Evolutionary conservation across 2,113 vertebrate genomes (phyloP), one percentile per base, ranked within the genome.

Genomic region (Myrmecophaga tridactyla): DNA sequence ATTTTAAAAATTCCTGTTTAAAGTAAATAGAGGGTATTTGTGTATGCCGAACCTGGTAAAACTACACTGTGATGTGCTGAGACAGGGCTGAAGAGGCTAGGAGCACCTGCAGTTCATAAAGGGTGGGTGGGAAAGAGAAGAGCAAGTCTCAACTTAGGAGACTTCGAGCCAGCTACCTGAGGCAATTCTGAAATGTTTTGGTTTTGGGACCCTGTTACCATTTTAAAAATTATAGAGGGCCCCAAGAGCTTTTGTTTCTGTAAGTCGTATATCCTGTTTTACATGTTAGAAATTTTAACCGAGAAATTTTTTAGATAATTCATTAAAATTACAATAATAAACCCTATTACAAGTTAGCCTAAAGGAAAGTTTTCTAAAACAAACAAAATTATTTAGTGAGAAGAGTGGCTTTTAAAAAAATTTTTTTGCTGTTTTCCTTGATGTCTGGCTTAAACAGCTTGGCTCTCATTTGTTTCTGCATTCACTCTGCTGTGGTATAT

Each of bases 61-160:
- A n/a, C 8, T 6, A 1, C 0, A 0, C 18, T 1, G 0, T 4
- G 17, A 17, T 1, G 1, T 12, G 58, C 27, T 0, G 0, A 4
- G 4, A 53, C 29, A 0, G 13, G 43, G 39, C n/a, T 17, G 10
- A 2, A 0, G 46, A 1, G 56, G 18, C 1, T 5, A 0, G 7
- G 51, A 36, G 48, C 18, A 23, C 56, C 63, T 5, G 10, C 0
- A 0, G 2, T 27, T 17, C 36, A 1, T 0, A 2, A 0, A 41
- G 11, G 20, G 34, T 0, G n/a, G 20, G 1, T 1, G 0, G 23
- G 25, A 10, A 20, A 3, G 21, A 7, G 41, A 8, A 21, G 7
- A n/a, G 46, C 3, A 1, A 0, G 6, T 17, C n/a, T 1, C 6
- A 5, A 17, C 51, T 3, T 0, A 7, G 31, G 9, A 3, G 1